A percentile compares a stretch with the other conserved stretches of the same genome.
Conservation (phyloP, 2,888 invertebrate genomes). For the Drosophila basisetae region DNA sequence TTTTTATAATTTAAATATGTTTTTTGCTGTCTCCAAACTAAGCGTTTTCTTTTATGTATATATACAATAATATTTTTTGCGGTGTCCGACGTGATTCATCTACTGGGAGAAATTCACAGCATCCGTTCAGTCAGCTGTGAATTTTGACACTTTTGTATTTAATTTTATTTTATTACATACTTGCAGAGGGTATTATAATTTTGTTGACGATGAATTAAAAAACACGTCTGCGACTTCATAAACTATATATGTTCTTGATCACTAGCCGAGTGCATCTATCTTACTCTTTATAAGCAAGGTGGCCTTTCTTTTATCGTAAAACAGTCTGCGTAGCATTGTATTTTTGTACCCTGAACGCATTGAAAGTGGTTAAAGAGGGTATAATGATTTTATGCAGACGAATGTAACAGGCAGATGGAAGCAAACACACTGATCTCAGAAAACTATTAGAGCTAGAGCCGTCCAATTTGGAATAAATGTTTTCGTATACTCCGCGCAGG, state of each 20-base stretch:
- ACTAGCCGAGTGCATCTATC: background rate
- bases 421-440: background rate
- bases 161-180: background rate
- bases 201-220: background rate
- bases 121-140: background rate
- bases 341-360: background rate
- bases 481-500: background rate
- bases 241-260: background rate
- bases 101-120: background rate
- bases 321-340: background rate
- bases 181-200: background rate
- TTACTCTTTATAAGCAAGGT: background rate
- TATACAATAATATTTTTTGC: background rate
- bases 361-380: background rate
- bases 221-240: accelerated
- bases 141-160: background rate
- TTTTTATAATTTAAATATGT: background rate
- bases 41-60: accelerated
- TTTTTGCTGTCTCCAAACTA: background rate
- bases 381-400: background rate
- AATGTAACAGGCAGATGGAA: background rate
- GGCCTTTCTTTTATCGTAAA: background rate
- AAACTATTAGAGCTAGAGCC: background rate
- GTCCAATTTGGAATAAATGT: background rate
- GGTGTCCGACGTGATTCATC: background rate